phyloP scores from a whole-genome alignment of 2,797 vertebrate species.

The Ambastaia sidthimunki region DNA sequence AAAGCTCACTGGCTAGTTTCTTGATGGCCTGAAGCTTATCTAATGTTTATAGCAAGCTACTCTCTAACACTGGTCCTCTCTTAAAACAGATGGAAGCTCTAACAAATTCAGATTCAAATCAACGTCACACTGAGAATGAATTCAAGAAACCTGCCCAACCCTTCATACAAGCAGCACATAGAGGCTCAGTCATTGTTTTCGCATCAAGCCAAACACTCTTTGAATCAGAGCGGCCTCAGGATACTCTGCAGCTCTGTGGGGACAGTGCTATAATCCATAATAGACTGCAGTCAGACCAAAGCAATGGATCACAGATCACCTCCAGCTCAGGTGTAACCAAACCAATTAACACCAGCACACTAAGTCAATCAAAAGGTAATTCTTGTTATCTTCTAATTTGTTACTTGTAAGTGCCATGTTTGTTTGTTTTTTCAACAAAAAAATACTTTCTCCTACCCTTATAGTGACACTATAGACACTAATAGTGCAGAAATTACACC shows the following conservation, averaged over 20 bases:
- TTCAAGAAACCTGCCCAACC: conserved; percentile 54
- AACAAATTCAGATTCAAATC: conserved; percentile 26
- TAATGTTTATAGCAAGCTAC: not conserved
- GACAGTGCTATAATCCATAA: not conserved
- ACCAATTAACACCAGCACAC: conserved; percentile 7
- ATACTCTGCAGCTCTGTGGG: conserved; percentile 15
- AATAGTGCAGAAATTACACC: no score
- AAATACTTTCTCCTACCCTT: not conserved
- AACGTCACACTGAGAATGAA: not conserved
- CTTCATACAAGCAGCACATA: conserved; percentile 68
- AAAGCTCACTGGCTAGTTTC: not conserved
- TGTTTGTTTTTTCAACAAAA: no score
- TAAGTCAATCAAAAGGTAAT: conserved; percentile 53
- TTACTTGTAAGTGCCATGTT: not conserved
- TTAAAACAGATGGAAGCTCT: conserved; percentile 56
- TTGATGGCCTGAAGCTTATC: conserved; percentile 1
- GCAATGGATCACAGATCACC: conserved; percentile 36
- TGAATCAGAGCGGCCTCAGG: conserved; percentile 57
- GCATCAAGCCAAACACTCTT: conserved; percentile 71
- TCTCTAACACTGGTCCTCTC: not conserved
- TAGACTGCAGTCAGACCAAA: conserved; percentile 11
- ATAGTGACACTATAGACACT: no score
- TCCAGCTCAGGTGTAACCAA: conserved; percentile 5
- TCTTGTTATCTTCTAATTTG: not conserved
- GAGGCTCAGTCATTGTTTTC: conserved; percentile 81